Base-by-base conservation (phyloP, 2,113 vertebrate genomes). In the Anolis carolinensis region DNA sequence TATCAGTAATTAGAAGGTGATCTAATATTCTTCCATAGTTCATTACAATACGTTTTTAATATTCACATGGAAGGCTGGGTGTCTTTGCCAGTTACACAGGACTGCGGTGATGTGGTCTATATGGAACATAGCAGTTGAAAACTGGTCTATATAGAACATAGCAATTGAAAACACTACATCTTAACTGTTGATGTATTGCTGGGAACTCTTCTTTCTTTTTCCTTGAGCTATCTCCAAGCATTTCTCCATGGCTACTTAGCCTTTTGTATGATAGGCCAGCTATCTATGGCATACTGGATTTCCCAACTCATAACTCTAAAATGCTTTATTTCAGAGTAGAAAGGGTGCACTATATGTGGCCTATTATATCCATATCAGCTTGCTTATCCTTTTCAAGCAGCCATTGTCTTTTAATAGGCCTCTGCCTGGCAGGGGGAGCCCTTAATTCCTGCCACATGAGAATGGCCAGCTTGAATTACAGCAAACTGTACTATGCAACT, bases 291-390 rank as follows among this genome's bases (percentile, higher is more conserved):
- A 93, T 93, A 84, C 94, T 92, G 81, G 88, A 85, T 95, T 96
- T 96, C 96, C 90, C 95, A 95, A 95, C 94, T 95, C 94, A 92
- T 95, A 95, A 95, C 86, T 96, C 91, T 95, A 92, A 96, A 95
- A 1, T 93, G 95, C 96, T 96, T 97, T 97, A 96, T 96, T 97
- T 94, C 93, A 93, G 92, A 96, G 93, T 88, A 96, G 94, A 97
- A 97, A 96, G 85, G 87, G 90, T 80, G 92, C 95, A 89, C 95
- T 94, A 95, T 96, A 96, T 96, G 96, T 96, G 95, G 95, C 92
- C 95, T 96, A 95, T 96, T 97, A 96, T 97, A 97, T 96, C 96
- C 94, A 95, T 96, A 96, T 96, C 95, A 95, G 89, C 95, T 96
- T 96, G 95, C 96, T 96, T 97, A 95, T 94, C 91, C 95, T 96